phyloP scores from a whole-genome alignment of 2,888 invertebrate species.

The Muscina levida region DNA sequence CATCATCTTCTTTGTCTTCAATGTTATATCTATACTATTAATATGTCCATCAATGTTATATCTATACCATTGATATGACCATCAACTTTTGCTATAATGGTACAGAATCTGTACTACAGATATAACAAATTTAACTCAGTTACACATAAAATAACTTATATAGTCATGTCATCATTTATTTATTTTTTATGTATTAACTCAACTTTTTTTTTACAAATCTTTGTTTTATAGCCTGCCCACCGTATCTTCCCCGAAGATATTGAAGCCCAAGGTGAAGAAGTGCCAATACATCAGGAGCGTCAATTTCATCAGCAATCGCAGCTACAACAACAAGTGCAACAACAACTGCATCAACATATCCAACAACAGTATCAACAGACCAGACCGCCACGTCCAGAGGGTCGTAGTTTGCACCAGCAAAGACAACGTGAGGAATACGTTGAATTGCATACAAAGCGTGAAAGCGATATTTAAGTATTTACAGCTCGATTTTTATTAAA shows the following conservation, averaged over 20 bases:
- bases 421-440: constrained; percentile 80
- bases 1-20: no score
- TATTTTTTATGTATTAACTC: no score
- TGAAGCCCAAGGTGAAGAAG: constrained; percentile 72
- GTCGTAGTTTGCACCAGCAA: constrained; percentile 73
- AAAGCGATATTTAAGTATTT: constrained; percentile 87
- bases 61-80: no score
- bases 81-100: no score
- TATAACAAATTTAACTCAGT: no score
- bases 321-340: constrained; percentile 1
- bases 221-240: constrained; percentile 69
- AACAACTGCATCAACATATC: constrained; percentile 66
- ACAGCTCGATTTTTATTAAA: neutral
- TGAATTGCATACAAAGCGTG: constrained; percentile 86
- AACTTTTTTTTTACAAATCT: no score
- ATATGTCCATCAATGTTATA: no score
- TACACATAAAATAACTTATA: no score
- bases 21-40: no score
- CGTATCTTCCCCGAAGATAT: constrained; percentile 73
- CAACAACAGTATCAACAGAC: no score
- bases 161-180: no score
- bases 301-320: constrained; percentile 53
- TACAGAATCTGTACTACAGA: no score
- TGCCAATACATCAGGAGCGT: constrained; percentile 69
- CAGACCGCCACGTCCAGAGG: constrained; percentile 76